A percentile compares a stretch with the other conserved stretches of the same genome.
phyloP scores from a whole-genome alignment of 2,797 vertebrate species.

The Epinephelus awoara region DNA sequence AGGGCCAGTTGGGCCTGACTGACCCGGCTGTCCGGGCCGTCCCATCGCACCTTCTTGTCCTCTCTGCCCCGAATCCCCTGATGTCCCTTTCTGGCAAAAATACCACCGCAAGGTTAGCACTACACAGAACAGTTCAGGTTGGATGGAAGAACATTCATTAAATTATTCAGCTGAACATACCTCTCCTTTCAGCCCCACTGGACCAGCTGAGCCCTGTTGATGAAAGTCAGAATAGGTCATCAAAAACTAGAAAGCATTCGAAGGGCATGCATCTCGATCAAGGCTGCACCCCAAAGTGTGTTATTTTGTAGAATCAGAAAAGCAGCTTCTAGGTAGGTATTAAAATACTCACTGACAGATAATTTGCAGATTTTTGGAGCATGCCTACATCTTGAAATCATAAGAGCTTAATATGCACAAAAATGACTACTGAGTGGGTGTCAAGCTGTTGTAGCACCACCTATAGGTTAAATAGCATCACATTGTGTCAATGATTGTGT shows the following conservation, averaged over 20 bases:
- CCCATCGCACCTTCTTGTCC: conserved; percentile 91
- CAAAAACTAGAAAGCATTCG: conserved; percentile 5
- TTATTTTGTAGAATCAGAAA: neutral
- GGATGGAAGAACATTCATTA: neutral
- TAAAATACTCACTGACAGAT: neutral
- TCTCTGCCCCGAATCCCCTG: conserved; percentile 90
- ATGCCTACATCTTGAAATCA: neutral
- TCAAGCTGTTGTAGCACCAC: neutral
- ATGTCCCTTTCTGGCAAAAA: conserved; percentile 92
- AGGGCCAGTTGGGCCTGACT: conserved; percentile 87
- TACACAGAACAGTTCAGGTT: conserved; percentile 6
- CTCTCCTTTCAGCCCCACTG: conserved; percentile 90
- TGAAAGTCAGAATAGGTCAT: conserved; percentile 49
- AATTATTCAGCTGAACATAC: conserved; percentile 80
- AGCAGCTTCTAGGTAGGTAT: neutral
- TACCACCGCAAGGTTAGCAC: conserved; percentile 71
- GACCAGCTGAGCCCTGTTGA: conserved; percentile 89
- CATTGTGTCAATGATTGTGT: neutral
- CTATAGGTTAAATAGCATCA: neutral
- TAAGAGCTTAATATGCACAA: neutral
- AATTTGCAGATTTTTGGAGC: neutral
- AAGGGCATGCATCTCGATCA: neutral
- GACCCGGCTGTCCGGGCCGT: conserved; percentile 89
- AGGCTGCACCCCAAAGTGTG: neutral
- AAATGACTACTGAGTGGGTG: neutral